These are phyloP conservation scores for Lottia scabra DNA, from an alignment of 2,888 invertebrate genomes.

Conservation along the genomic window DNA sequence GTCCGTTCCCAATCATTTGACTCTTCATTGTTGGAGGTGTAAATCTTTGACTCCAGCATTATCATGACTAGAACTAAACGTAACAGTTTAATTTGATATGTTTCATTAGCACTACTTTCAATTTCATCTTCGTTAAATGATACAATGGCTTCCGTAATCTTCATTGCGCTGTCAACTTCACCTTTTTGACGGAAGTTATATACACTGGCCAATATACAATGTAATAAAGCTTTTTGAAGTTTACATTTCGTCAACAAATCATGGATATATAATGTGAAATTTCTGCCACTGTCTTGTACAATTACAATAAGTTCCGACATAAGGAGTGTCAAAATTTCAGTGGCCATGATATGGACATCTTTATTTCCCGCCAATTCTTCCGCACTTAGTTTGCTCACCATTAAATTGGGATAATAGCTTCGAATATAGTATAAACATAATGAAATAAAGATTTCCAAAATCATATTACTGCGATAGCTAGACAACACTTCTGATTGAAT, in stretches of 20 bases:
- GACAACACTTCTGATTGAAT: conserved; percentile 75
- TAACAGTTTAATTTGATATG: conserved; percentile 66
- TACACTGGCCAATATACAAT: conserved; percentile 83
- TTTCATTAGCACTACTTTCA: conserved; percentile 58
- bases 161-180: conserved; percentile 47
- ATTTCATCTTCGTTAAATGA: conserved; percentile 76
- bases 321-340: conserved; percentile 80
- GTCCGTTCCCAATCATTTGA: conserved; percentile 50
- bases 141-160: conserved; percentile 82
- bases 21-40: conserved; percentile 50
- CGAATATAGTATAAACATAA: conserved; percentile 84
- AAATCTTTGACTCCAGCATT: conserved; percentile 81
- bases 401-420: conserved; percentile 79
- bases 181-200: conserved; percentile 69
- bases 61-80: conserved; percentile 80
- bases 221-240: conserved; percentile 85
- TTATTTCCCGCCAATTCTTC: conserved; percentile 80
- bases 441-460: conserved; percentile 80
- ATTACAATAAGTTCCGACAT: conserved; percentile 80
- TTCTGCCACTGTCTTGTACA: conserved; percentile 81
- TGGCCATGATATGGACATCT: conserved; percentile 81
- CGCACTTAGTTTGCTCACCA: conserved; percentile 76
- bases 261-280: conserved; percentile 81
- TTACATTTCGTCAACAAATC: conserved; percentile 81
- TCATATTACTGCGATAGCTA: conserved; percentile 82